These are phyloP conservation scores for Chaenocephalus aceratus DNA, from an alignment of 2,113 vertebrate species.

Conservation along the genomic window DNA sequence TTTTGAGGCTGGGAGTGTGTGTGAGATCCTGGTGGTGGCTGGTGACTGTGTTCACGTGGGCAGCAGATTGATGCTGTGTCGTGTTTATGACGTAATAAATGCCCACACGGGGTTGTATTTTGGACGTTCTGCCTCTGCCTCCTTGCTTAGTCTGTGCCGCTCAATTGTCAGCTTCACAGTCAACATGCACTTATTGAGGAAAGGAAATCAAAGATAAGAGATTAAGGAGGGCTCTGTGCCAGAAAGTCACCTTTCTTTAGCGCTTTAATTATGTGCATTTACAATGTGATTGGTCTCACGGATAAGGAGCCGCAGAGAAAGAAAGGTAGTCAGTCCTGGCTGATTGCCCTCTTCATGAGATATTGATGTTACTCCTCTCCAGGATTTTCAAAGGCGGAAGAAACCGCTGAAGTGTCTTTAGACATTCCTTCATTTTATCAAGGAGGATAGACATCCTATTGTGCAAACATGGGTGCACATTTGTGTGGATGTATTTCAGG, in stretches of 20 bases:
- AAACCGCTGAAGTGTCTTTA: slow-evolving; percentile 13
- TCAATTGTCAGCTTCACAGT: too few relatives aligned
- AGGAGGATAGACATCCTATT: not conserved
- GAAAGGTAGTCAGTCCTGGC: slow-evolving; percentile 11
- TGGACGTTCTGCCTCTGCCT: too few relatives aligned
- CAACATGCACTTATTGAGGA: not conserved
- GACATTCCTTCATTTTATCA: slow-evolving; percentile 31
- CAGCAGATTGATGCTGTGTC: too few relatives aligned
- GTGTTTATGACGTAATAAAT: too few relatives aligned
- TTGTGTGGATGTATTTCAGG: slow-evolving; percentile 10
- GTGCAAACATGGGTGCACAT: not conserved
- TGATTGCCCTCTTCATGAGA: slow-evolving; percentile 46
- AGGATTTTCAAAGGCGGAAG: slow-evolving; percentile 20
- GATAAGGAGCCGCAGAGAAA: not conserved
- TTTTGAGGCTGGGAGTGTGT: too few relatives aligned
- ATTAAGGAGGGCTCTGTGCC: not conserved
- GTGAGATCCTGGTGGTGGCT: too few relatives aligned
- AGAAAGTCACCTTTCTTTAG: slow-evolving; percentile 3
- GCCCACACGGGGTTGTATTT: too few relatives aligned
- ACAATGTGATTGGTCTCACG: slow-evolving; percentile 30
- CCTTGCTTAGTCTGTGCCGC: too few relatives aligned
- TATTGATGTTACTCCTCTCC: slow-evolving; percentile 37
- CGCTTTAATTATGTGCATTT: slow-evolving; percentile 46
- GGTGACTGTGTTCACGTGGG: too few relatives aligned
- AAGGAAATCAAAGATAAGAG: slow-evolving; percentile 25